Evolutionary conservation across 2,797 vertebrate species (phyloP).

Genomic region (Melanotaenia maccullochi): DNA sequence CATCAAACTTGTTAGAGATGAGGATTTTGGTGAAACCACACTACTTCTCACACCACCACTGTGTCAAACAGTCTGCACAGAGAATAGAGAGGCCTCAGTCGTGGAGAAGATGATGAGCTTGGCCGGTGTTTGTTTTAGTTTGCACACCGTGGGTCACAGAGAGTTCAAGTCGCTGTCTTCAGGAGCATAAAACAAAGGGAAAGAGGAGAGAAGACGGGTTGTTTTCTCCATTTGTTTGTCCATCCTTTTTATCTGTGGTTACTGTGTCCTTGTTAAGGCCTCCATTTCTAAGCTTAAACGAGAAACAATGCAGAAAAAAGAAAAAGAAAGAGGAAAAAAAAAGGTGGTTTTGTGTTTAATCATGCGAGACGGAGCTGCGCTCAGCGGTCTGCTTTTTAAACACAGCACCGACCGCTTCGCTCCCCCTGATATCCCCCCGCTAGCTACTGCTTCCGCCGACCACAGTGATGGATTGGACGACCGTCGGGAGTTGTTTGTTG

Average conservation of each 20-base stretch:
- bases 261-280: slow-evolving; percentile 7
- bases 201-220: background rate
- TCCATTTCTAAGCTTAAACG: background rate
- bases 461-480: slow-evolving; percentile 74
- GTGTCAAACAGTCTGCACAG: slow-evolving; percentile 1
- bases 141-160: slow-evolving; percentile 85
- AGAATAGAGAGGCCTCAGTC: slow-evolving; percentile 43
- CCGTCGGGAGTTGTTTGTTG: slow-evolving; percentile 80
- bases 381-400: slow-evolving; percentile 75
- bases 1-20: slow-evolving; percentile 18
- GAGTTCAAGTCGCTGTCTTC: slow-evolving; percentile 86
- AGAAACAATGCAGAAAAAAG: slow-evolving; percentile 12
- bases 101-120: slow-evolving; percentile 86
- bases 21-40: slow-evolving; percentile 6
- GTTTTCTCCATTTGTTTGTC: background rate
- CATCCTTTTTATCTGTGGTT: background rate
- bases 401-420: slow-evolving; percentile 55
- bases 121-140: slow-evolving; percentile 86
- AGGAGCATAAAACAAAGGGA: slow-evolving; percentile 48
- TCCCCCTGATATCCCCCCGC: background rate
- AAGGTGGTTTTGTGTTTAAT: slow-evolving; percentile 79
- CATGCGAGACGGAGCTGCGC: slow-evolving; percentile 73
- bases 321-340: slow-evolving; percentile 44
- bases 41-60: background rate
- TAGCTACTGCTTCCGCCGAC: slow-evolving; percentile 52